Conservation (phyloP, 2,888 invertebrate genomes). For the Tenthredo distinguenda region DNA sequence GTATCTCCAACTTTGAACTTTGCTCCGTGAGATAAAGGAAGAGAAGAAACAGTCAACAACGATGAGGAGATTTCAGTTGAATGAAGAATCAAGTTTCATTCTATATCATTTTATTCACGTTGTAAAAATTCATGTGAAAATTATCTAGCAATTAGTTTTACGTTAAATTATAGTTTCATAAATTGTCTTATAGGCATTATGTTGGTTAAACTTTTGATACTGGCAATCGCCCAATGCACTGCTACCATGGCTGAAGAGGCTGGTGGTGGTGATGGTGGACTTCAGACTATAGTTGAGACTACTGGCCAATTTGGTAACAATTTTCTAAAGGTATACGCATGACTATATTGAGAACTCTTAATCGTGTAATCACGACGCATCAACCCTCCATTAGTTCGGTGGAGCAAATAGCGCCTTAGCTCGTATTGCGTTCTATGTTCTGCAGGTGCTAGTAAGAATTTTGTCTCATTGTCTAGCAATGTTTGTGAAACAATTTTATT, state of each 20-base stretch:
- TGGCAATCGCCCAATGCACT: neutral
- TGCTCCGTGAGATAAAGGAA: neutral
- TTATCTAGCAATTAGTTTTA: neutral
- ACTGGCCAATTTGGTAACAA: conserved; percentile 14
- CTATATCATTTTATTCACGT: neutral
- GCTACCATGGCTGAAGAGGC: neutral
- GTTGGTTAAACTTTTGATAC: neutral
- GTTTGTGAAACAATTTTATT: too few species aligned
- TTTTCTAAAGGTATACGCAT: neutral
- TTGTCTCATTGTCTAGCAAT: too few species aligned
- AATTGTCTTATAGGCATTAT: neutral
- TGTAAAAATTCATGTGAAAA: neutral
- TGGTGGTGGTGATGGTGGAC: neutral
- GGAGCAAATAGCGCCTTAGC: too few species aligned
- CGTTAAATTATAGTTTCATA: neutral
- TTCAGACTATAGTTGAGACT: neutral
- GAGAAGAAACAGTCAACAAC: neutral
- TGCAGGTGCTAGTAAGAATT: too few species aligned
- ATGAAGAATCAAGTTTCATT: too few species aligned
- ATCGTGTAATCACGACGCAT: neutral
- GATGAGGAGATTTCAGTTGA: neutral
- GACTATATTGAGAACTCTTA: neutral
- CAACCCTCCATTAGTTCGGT: neutral
- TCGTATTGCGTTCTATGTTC: neutral
- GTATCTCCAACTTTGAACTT: too few species aligned